Base-by-base conservation (phyloP, 2,113 vertebrate species). In the Thunnus maccoyii region DNA sequence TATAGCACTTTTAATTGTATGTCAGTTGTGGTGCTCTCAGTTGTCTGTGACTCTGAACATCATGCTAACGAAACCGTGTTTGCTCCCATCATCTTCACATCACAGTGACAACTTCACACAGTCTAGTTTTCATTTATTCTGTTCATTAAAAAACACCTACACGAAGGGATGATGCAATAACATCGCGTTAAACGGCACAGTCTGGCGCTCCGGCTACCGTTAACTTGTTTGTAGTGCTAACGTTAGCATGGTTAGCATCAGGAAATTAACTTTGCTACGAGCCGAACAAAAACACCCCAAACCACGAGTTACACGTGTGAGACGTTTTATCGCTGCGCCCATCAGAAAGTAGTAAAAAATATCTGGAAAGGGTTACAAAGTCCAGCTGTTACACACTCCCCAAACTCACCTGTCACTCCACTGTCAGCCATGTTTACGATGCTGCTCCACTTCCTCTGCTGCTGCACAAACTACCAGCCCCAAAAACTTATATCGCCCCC, bases 351-450 rank as follows among this genome's bases (percentile, higher is more conserved):
- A 1, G 20, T n/a, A 0, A 9, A 5, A 63, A 74, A 41, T 1
- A 69, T 1, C 4, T 1, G 5, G 0, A 17, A 36, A 69, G 0
- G 0, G 3, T 6, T 1, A 14, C 1, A 22, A 60, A 68, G 30
- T 50, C 11, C 44, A 88, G 86, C 75, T 85, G 75, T 86, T 78
- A 87, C 32, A 78, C 58, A 76, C 82, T 86, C 32, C 47, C 17
- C 30, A 27, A 56, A 86, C 87, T 88, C 88, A 90, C 87, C 91
- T 91, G 86, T 88, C 73, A 80, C 91, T 67, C 76, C 89, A 60
- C 83, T 81, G 84, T 95, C 95, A 27, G 94, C 95, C 95, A 96
- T 96, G 86, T 95, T 95, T 94, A 86, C 87, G 77, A 11, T 36
- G 27, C 77, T 3, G 64, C 80, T 81, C 41, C 48, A 70, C 72